Conservation (phyloP, 2,888 invertebrate genomes). For the Crossocerus cetratus region DNA sequence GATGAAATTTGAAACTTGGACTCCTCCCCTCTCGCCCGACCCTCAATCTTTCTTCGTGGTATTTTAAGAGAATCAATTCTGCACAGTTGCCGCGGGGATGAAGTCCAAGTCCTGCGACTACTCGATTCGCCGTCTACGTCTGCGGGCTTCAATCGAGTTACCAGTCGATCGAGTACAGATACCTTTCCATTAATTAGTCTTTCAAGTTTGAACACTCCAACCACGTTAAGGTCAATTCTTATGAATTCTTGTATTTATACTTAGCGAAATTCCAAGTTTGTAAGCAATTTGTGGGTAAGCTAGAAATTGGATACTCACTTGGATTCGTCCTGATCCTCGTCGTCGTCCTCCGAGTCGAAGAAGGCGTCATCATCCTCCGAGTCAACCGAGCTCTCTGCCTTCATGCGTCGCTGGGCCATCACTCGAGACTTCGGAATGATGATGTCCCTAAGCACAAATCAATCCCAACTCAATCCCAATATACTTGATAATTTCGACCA, state of each 20-base stretch:
- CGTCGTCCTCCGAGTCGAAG: constrained; percentile 85
- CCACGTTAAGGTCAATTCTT: too few relatives aligned
- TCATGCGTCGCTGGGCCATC: constrained; percentile 78
- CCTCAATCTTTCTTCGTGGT: not conserved
- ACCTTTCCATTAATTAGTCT: not conserved
- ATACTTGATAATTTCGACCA: too few relatives aligned
- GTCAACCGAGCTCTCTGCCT: constrained; percentile 77
- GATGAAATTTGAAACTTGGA: not conserved
- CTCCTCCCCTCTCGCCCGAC: too few relatives aligned
- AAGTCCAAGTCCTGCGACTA: too few relatives aligned
- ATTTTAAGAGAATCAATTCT: not conserved
- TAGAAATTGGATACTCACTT: too few relatives aligned
- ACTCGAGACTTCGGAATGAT: constrained; percentile 79
- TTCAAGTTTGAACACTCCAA: not conserved
- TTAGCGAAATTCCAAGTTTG: too few relatives aligned
- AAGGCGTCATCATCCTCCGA: constrained; percentile 85
- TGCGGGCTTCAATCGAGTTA: not conserved
- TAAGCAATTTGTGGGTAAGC: not conserved
- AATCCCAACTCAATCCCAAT: too few relatives aligned
- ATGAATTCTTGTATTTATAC: too few relatives aligned
- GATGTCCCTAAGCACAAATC: constrained; percentile 76
- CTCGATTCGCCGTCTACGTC: too few relatives aligned
- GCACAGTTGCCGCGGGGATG: not conserved
- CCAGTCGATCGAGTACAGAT: not conserved
- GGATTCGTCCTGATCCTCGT: constrained; percentile 80